A percentile compares a stretch with the other conserved stretches of the same genome.
These are phyloP conservation scores for Chrysodeixis includens DNA, from an alignment of 2,888 invertebrate genomes.

Conservation along the genomic window DNA sequence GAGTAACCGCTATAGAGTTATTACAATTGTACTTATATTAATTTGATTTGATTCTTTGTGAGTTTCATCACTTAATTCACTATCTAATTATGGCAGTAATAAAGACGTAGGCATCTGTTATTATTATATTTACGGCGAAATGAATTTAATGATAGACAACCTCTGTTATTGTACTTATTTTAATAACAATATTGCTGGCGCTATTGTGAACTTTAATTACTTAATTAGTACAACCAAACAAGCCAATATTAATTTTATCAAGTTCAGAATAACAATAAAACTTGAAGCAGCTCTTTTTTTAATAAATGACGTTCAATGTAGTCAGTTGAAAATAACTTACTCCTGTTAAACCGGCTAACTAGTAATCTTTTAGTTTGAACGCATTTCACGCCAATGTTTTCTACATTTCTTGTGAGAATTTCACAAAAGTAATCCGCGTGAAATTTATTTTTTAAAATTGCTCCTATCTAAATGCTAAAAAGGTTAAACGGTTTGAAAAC, in stretches of 20 bases:
- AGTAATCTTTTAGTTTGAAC: slow-evolving; percentile 41
- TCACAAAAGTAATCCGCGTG: slow-evolving; percentile 75
- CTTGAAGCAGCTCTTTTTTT: no score
- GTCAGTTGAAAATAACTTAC: slow-evolving; percentile 18
- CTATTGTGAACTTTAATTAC: background rate
- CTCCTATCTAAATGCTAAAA: slow-evolving; percentile 73
- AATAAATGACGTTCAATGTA: no score
- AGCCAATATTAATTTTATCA: background rate
- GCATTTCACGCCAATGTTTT: slow-evolving; percentile 19
- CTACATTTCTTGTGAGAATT: slow-evolving; percentile 68
- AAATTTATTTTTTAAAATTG: slow-evolving; percentile 82
- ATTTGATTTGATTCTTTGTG: slow-evolving; percentile 43
- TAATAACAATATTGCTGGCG: background rate
- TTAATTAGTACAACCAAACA: background rate
- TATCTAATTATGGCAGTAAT: slow-evolving; percentile 42
- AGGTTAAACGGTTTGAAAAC: slow-evolving; percentile 51
- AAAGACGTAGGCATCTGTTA: slow-evolving; percentile 2
- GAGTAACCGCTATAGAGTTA: slow-evolving; percentile 58
- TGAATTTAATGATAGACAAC: slow-evolving; percentile 19
- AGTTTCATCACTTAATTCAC: slow-evolving; percentile 28
- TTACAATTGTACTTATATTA: slow-evolving; percentile 48
- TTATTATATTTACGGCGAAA: slow-evolving; percentile 17
- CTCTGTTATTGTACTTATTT: slow-evolving; percentile 8
- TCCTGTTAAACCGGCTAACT: slow-evolving; percentile 35
- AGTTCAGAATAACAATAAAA: background rate